phyloP scores from a whole-genome alignment of 1,140 invertebrate genomes.

The Drosophila tropicalis region DNA sequence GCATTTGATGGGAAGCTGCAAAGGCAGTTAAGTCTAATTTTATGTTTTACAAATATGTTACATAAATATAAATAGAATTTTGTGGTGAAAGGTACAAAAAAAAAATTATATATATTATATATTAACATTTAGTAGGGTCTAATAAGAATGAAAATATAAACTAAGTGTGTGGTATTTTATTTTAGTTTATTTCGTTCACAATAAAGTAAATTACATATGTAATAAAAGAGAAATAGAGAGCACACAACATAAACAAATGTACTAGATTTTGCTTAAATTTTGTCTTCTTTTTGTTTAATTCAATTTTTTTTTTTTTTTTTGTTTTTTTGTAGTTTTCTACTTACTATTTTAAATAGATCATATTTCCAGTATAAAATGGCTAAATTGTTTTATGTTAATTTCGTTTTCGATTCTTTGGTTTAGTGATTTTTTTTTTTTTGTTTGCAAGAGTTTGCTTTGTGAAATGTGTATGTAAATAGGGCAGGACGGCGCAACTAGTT shows the following conservation, averaged over 20 bases:
- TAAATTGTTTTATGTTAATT: conserved; percentile 76
- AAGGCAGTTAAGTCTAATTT: conserved; percentile 69
- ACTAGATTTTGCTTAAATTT: conserved; percentile 64
- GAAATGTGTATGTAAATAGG: conserved; percentile 41
- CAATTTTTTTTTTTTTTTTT: conserved; percentile 46
- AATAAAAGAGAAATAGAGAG: conserved; percentile 55
- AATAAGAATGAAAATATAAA: conserved; percentile 69
- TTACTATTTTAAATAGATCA: conserved; percentile 80
- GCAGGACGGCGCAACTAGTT: conserved; percentile 57
- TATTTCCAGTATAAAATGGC: conserved; percentile 76
- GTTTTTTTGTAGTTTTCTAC: conserved; percentile 56
- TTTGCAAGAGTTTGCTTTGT: conserved; percentile 48
- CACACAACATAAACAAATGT: conserved; percentile 81
- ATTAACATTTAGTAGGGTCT: conserved; percentile 74
- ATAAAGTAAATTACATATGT: conserved; percentile 36
- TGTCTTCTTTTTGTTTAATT: conserved; percentile 50
- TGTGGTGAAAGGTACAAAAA: conserved; percentile 64
- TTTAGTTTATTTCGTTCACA: conserved; percentile 42
- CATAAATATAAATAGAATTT: conserved; percentile 69
- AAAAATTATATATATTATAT: conserved; percentile 20
- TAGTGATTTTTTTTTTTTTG: conserved; percentile 35
- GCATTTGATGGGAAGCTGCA: conserved; percentile 54
- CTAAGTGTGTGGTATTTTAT: conserved; percentile 24
- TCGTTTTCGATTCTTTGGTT: conserved; percentile 53
- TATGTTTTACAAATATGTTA: conserved; percentile 69